phyloP scores from a whole-genome alignment of 2,888 invertebrate genomes.

The Athripsodes cinereus region DNA sequence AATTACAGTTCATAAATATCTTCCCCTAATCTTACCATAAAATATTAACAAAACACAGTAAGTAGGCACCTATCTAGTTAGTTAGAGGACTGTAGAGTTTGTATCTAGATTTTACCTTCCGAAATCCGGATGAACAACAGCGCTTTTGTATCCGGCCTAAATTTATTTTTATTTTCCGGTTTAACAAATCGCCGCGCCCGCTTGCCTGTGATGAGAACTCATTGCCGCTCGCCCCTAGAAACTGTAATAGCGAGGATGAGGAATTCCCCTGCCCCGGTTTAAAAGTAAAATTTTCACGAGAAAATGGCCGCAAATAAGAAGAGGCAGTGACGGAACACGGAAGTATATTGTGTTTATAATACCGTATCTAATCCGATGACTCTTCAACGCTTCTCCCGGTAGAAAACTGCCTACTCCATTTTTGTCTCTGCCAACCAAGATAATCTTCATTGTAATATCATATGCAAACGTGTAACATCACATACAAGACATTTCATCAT shows the following conservation, averaged over 20 bases:
- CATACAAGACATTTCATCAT: no score
- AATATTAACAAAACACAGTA: background rate
- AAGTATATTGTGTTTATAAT: no score
- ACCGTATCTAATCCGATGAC: no score
- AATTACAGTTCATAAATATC: no score
- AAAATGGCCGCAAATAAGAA: background rate
- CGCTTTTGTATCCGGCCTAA: background rate
- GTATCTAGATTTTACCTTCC: background rate
- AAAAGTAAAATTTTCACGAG: constrained; percentile 5
- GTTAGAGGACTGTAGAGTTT: no score
- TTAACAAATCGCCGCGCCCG: constrained; percentile 1
- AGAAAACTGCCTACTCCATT: no score
- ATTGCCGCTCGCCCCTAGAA: background rate
- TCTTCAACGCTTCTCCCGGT: no score
- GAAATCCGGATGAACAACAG: background rate
- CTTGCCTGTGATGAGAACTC: background rate
- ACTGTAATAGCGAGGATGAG: background rate
- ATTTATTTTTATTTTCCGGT: constrained; percentile 4
- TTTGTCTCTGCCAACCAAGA: no score
- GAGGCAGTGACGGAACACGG: background rate
- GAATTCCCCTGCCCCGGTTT: background rate
- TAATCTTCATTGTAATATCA: no score
- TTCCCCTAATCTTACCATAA: no score
- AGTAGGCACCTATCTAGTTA: no score
- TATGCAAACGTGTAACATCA: no score